Evolutionary conservation across 2,888 invertebrate genomes (phyloP), one percentile per base, ranked within the genome.

Genomic region (Drosophila nigricruria): DNA sequence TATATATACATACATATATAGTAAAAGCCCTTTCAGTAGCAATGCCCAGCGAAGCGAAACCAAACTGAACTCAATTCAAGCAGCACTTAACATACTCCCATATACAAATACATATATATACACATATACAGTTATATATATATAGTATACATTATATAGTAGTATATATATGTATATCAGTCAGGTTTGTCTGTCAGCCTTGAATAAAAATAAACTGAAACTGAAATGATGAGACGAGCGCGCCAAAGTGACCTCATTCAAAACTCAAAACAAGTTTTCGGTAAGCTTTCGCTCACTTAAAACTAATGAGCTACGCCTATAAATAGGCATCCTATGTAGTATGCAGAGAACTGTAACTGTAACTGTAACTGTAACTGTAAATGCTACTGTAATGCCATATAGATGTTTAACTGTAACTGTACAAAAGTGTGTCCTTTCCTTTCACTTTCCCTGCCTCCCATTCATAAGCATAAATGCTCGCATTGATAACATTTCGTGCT

Each of bases 191-290:
- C 75, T 73, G 79, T 40, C 88, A 85, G 83, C 83, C 88, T 88
- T 85, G 86, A 83, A 77, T 83, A 75, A 77, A 88, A 86, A 86
- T 82, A 88, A 86, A 49, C 47, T 49, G 30, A 88, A 86, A 81
- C 81, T 72, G 64, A 83, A 84, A 84, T 88, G 88, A 85, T 85
- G 84, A 79, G 86, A 82, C 82, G 78, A 82, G 67, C 79, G 79
- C 78, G 68, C 56, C 75, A 74, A 82, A 84, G 81, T 84, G 84
- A 84, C 84, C 84, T 84, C 84, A 84, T 84, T 88, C 79, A 88
- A 83, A 88, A 88, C 88, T 88, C 86, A 86, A 82, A 88, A 88
- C 86, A 88, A 88, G 84, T 88, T 88, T 82, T 53, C 25, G 88
- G 81, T 79, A 85, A 88, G 84, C 85, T 88, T 81, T 84, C 83